phyloP scores from a whole-genome alignment of 2,113 vertebrate species.

The Istiophorus platypterus region DNA sequence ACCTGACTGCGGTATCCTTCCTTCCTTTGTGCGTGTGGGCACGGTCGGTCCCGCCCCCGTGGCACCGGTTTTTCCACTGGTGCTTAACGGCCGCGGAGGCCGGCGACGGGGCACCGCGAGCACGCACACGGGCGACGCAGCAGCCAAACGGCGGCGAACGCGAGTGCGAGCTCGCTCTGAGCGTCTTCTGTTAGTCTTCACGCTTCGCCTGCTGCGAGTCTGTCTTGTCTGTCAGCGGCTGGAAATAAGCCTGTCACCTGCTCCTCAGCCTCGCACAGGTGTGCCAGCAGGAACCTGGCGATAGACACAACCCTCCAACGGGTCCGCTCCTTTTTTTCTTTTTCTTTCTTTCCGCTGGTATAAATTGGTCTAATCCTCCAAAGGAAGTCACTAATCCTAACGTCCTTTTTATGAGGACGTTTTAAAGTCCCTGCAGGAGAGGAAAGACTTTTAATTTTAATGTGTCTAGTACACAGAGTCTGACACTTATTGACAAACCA shows the following conservation, averaged over 20 bases:
- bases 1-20: neutral
- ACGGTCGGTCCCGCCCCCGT: neutral
- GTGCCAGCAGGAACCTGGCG: conserved; percentile 26
- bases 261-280: conserved; percentile 36
- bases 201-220: neutral
- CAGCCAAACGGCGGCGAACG: too few species aligned
- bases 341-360: neutral
- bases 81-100: neutral
- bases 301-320: conserved; percentile 2
- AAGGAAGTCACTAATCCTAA: neutral
- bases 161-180: too few species aligned
- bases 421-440: neutral
- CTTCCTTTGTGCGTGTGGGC: neutral
- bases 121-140: too few species aligned
- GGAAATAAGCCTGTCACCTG: conserved; percentile 49
- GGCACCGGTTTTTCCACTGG: conserved; percentile 32
- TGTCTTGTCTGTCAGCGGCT: conserved; percentile 53
- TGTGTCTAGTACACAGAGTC: neutral
- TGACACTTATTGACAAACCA: neutral
- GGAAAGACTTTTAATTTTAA: neutral
- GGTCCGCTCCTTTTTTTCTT: neutral
- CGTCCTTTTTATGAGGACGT: neutral
- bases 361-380: conserved; percentile 8
- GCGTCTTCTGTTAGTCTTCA: neutral
- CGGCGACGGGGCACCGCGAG: neutral